Base-by-base conservation (phyloP, 2,797 vertebrate species). In the Crocidura indochinensis region DNA sequence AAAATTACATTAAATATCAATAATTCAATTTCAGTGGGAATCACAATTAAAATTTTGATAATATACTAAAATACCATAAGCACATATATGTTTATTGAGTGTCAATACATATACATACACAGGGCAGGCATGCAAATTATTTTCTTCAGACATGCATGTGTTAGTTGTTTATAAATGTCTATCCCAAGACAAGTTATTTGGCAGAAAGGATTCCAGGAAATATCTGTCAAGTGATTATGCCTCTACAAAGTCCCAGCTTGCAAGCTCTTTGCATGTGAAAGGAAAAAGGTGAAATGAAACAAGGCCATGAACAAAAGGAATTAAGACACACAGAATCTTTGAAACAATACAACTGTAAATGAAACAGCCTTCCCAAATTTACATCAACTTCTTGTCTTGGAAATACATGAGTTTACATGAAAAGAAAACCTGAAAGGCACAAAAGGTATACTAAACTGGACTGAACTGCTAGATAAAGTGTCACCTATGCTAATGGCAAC, bases 391-490 rank as follows among this genome's bases (percentile, higher is more conserved):
- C 22, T 60, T 26, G 10, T 72, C 72, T 20, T 77, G 72, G 29
- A 94, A 96, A 97, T 80, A 97, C 96, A 95, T 93, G 88, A 93
- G 88, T 92, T 85, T 95, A 95, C 73, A 91, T 77, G 94, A 83
- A 83, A 95, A 97, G 92, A 94, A 96, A 96, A 96, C 87, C 92
- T 94, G 86, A 71, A 96, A 96, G 90, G 91, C 83, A 96, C 88
- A 85, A 90, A 96, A 95, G 94, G 53, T 22, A 20, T 60, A 60
- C 22, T 60, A 85, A 94, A 77, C 15, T 26, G 46, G 14, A 96
- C 67, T 95, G 86, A 96, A 95, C 3, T 94, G 91, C 89, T 87
- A 91, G n/a, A 46, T 22, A 82, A 79, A 84, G 38, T 68, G 38
- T 68, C 64, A 76, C 31, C 26, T 26, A 29, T 53, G 24, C 68